A percentile compares a stretch with the other conserved stretches of the same genome.
These are phyloP conservation scores for Crocuta crocuta DNA, from an alignment of 2,113 vertebrate genomes.

Conservation along the genomic window DNA sequence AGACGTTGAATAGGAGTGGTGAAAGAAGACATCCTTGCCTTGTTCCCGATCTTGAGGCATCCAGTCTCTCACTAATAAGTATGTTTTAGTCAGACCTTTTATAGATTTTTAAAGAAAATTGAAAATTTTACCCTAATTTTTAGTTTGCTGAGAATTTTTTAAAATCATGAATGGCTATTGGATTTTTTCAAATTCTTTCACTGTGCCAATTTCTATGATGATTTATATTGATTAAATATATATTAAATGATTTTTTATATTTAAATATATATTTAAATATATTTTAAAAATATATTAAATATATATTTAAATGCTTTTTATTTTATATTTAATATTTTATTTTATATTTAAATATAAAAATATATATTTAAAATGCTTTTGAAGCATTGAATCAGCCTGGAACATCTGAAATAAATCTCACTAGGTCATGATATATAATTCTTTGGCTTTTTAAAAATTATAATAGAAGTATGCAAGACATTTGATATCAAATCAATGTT, in stretches of 20 bases:
- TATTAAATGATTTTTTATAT: no score
- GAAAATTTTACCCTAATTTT: not conserved
- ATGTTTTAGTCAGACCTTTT: not conserved
- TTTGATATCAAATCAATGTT: slow-evolving; percentile 23
- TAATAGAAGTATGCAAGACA: not conserved
- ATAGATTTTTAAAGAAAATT: not conserved
- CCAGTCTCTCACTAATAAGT: not conserved
- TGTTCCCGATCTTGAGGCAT: not conserved
- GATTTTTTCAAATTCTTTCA: not conserved
- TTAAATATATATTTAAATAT: no score
- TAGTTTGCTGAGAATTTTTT: not conserved
- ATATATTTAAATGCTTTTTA: no score
- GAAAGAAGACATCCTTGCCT: not conserved
- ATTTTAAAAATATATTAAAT: no score
- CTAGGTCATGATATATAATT: not conserved
- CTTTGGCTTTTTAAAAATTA: not conserved
- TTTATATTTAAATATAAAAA: no score
- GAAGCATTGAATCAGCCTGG: not conserved
- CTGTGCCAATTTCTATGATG: not conserved
- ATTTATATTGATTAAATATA: not conserved
- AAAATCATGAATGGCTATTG: not conserved
- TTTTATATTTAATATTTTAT: no score
- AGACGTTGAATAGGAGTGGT: not conserved
- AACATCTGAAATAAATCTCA: not conserved
- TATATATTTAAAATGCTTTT: not conserved